Percentiles rank a stretch among this genome's conserved stretches.
Evolutionary conservation across 2,888 invertebrate genomes (phyloP).

Genomic region (Erebia ligea): DNA sequence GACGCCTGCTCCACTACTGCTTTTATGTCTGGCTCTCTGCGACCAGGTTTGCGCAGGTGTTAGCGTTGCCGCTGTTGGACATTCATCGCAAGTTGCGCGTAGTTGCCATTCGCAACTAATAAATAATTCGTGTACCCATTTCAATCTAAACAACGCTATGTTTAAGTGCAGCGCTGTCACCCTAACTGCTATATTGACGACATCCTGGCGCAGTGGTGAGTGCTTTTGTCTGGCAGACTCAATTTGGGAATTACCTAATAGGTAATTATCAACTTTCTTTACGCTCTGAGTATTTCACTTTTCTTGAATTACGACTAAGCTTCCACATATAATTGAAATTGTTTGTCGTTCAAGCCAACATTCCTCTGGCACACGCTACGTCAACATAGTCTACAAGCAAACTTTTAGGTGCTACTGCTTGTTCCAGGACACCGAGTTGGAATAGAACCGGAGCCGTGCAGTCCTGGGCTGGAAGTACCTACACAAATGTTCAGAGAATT

Average conservation of each 20-base stretch:
- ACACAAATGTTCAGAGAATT: constrained; percentile 9
- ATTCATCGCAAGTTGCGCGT: not conserved
- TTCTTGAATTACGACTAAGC: not conserved
- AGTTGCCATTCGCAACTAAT: not conserved
- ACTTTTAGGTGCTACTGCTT: not conserved
- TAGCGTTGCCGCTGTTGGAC: not conserved
- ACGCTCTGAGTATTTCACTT: too few relatives aligned
- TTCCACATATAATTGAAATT: not conserved
- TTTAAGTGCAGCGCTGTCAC: too few relatives aligned
- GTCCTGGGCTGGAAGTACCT: not conserved
- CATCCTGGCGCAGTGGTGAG: too few relatives aligned
- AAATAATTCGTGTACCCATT: not conserved
- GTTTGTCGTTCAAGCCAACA: not conserved
- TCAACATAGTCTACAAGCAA: not conserved
- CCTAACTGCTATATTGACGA: too few relatives aligned
- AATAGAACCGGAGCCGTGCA: not conserved
- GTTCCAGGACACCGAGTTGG: not conserved
- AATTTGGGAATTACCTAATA: too few relatives aligned
- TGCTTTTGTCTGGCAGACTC: too few relatives aligned
- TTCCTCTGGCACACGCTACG: not conserved
- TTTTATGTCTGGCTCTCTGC: constrained; percentile 50
- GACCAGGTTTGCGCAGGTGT: constrained; percentile 35
- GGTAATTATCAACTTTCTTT: too few relatives aligned
- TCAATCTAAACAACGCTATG: not conserved
- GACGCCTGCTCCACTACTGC: constrained; percentile 57